These are phyloP conservation scores for Sula dactylatra DNA, from an alignment of 2,113 vertebrate species.

Conservation along the genomic window DNA sequence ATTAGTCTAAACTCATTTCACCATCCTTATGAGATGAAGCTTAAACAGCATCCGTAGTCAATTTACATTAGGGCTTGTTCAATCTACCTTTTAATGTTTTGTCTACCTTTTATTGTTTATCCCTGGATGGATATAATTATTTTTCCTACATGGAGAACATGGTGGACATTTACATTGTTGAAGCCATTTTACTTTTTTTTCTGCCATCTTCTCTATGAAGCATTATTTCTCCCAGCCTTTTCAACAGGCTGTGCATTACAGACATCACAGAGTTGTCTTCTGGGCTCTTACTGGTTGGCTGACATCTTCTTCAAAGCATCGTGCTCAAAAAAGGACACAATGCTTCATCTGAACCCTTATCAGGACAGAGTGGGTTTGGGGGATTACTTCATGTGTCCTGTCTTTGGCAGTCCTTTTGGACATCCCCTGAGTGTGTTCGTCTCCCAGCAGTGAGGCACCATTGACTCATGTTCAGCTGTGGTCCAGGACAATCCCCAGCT, in stretches of 20 bases:
- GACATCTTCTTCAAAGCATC: background rate
- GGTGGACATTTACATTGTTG: background rate
- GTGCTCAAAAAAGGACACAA: background rate
- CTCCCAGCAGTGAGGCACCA: background rate
- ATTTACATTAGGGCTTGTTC: background rate
- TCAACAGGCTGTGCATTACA: background rate
- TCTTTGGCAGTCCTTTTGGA: background rate
- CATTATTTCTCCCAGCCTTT: background rate
- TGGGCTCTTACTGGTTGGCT: accelerated
- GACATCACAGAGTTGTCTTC: background rate
- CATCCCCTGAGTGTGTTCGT: accelerated
- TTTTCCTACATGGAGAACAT: background rate
- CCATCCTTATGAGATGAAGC: background rate
- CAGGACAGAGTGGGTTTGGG: background rate
- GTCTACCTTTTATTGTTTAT: too few relatives aligned
- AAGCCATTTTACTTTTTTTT: background rate
- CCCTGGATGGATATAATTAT: background rate
- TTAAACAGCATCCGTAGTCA: background rate
- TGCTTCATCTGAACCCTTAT: background rate
- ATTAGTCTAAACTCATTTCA: background rate
- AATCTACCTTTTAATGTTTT: background rate
- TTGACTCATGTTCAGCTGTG: background rate
- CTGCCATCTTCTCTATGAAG: background rate
- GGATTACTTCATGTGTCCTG: background rate
- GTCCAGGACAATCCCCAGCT: background rate